Base-by-base conservation (phyloP, 1,140 invertebrate species). In the Tetramorium alpestre region DNA sequence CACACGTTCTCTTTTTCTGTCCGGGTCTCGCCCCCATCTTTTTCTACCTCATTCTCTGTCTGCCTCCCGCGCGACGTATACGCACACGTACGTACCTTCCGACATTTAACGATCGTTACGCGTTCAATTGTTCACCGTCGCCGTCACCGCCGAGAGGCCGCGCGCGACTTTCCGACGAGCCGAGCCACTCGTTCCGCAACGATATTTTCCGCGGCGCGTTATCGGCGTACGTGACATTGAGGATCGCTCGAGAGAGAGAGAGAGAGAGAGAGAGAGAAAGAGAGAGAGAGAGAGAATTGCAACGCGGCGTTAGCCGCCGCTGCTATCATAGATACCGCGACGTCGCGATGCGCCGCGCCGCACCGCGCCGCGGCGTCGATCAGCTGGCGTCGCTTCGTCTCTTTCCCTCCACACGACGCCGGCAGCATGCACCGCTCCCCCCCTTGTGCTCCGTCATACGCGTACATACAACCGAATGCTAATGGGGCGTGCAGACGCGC, bases 71-170 rank as follows among this genome's bases (percentile, higher is more conserved):
- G 33, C 67, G 41, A 67, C 85, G 84, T 80, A 25, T 76, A 88
- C 90, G 85, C 87, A 75, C 80, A 89, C 89, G 84, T 85, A 82
- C 82, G 49, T 78, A 84, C 69, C 76, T 64, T 62, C 51, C 81
- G 58, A 85, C 87, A 78, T 90, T 89, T 89, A 92, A 92, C 87
- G 91, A 89, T 90, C 87, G 91, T 93, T 92, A 92, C 91, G 89
- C 91, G 86, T 88, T 87, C 84, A 91, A 91, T 91, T 87, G 90
- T 84, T 84, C 80, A 75, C 41, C 80, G 80, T 77, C 80, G 87
- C 67, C 62, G 58, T 60, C 78, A 54, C 65, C 67, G 81, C 76
- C 69, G 60, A 47, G 75, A 89, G 60, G 49, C 49, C 73, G 41
- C 60, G 82, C 73, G 60, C 58, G 73, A 65, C 82, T 85, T 85